phyloP scores from a whole-genome alignment of 53 echinoderm and acorn worm species.

The Temnopleurus reevesii region DNA sequence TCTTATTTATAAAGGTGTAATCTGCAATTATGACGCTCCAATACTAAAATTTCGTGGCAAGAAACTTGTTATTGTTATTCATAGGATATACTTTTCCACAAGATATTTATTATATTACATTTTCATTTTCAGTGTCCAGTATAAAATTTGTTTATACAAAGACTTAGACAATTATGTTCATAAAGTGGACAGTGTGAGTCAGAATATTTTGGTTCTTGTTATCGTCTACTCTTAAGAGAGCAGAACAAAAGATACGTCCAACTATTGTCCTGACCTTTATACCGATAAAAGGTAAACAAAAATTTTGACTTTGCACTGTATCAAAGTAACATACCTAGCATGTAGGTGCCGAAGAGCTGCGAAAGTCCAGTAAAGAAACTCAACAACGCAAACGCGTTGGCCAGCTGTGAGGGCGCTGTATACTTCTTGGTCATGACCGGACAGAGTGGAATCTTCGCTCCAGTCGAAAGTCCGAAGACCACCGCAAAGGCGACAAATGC shows the following conservation, averaged over 20 bases:
- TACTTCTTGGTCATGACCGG: neutral
- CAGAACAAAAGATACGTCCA: neutral
- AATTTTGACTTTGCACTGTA: neutral
- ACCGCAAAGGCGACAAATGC: neutral
- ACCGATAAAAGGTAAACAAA: neutral
- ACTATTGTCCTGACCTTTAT: neutral
- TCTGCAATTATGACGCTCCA: no score
- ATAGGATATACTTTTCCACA: no score
- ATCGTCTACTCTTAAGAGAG: no score
- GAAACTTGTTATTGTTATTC: no score
- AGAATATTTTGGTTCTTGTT: no score
- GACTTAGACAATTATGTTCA: no score
- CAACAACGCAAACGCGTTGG: neutral
- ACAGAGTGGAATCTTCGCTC: neutral
- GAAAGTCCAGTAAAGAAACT: neutral
- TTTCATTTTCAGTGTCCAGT: no score
- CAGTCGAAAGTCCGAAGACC: neutral
- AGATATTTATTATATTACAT: no score
- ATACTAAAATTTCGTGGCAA: no score
- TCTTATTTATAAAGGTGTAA: no score
- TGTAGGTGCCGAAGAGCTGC: neutral
- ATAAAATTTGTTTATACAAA: no score
- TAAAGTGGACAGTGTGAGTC: no score
- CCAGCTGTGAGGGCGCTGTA: neutral
- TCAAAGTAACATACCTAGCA: slow-evolving; percentile 18